Evolutionary conservation across 2,888 invertebrate genomes (phyloP).

Genomic region (Neuroscelio doddi): DNA sequence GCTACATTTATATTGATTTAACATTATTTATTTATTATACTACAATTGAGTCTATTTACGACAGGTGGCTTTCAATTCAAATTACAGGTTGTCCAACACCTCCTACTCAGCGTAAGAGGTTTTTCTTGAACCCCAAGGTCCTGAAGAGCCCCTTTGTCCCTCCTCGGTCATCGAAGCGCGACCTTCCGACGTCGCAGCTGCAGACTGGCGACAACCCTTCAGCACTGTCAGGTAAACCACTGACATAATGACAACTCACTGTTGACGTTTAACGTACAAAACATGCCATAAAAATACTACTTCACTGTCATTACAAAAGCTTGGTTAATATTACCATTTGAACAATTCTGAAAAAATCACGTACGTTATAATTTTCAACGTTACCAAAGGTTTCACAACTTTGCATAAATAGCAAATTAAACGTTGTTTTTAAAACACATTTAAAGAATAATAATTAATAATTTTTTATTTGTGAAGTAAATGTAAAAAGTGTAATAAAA

Average conservation of each 20-base stretch:
- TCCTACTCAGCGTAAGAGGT: conserved; percentile 83
- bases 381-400: no score
- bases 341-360: neutral
- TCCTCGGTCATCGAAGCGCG: conserved; percentile 65
- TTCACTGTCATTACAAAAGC: no score
- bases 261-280: conserved; percentile 6
- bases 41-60: no score
- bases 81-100: conserved; percentile 82
- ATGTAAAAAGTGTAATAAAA: no score
- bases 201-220: conserved; percentile 77
- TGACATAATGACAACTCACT: conserved; percentile 8
- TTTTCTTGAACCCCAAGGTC: conserved; percentile 87
- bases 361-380: no score
- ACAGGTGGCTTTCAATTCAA: neutral
- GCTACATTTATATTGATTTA: no score
- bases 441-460: no score
- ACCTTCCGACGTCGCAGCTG: conserved; percentile 60
- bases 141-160: conserved; percentile 83
- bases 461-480: no score
- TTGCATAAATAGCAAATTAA: no score
- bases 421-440: no score
- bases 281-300: no score
- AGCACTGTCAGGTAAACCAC: conserved; percentile 80
- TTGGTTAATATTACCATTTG: neutral
- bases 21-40: no score